Base-by-base conservation (phyloP, 2,797 vertebrate species). In the Gymnoscopelus braueri region DNA sequence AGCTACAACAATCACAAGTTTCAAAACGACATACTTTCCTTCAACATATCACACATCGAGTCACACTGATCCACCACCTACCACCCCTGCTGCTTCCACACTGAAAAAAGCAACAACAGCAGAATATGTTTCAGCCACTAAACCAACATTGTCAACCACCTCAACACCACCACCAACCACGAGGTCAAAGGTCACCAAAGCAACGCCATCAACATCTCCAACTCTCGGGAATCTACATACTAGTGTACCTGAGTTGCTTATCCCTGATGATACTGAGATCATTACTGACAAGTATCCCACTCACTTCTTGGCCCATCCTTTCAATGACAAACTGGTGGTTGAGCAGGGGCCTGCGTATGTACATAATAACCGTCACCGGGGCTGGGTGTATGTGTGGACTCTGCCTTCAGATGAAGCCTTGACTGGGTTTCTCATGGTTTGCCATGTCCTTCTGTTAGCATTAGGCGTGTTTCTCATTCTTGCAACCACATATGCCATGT, bases 381-480 rank as follows among this genome's bases (percentile, higher is more conserved):
- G 84, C 70, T 88, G 88, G 92, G 90, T 93, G 56, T 94, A 87
- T 1, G 81, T 94, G 70, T 94, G 94, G 93, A 89, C 82, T 67
- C 79, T 94, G 67, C 89, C 91, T 2, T 85, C 86, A 0, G 64
- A 81, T 32, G 61, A 62, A 0, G 4, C 62, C 15, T 71, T 77
- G 58, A 13, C 69, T 3, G 82, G 80, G 2, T 64, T 90, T 65
- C 65, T 93, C 49, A 82, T 91, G 84, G 83, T 87, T 68, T 65
- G 67, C 19, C 88, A 93, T 62, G 57, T 94, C 71, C 26, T 91
- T 35, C 74, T 93, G 5, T 58, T 94, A 64, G 65, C 75, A 9
- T 56, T 53, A 11, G 91, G 90, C 26, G 60, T 91, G 55, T 51
- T 77, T 23, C 67, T 94, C 14, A 88, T 92, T 53, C 48, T 90